These are phyloP conservation scores for Embiotoca jacksoni DNA, from an alignment of 2,113 vertebrate species.

Conservation along the genomic window DNA sequence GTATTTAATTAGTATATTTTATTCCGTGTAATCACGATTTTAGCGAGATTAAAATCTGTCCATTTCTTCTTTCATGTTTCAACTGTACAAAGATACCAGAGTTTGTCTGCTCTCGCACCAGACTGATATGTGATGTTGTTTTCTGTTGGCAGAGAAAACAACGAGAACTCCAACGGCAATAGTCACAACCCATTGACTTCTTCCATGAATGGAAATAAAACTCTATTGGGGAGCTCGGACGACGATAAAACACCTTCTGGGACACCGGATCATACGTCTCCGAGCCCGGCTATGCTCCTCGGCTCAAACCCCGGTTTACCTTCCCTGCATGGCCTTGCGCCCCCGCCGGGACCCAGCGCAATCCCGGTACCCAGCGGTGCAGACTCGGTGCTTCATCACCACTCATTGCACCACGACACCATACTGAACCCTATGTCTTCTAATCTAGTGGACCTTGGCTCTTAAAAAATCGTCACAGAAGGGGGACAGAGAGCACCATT, in stretches of 20 bases:
- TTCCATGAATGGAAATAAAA: constrained; percentile 97
- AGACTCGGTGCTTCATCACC: constrained; percentile 95
- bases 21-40: background rate
- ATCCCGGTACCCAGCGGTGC: constrained; percentile 91
- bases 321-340: constrained; percentile 93
- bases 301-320: constrained; percentile 90
- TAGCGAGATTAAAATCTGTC: background rate
- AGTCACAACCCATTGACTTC: constrained; percentile 94
- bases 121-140: constrained; percentile 23
- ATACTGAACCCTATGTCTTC: constrained; percentile 99
- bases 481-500: constrained; percentile 27
- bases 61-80: background rate
- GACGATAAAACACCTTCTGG: constrained; percentile 98
- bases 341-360: constrained; percentile 96
- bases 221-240: constrained; percentile 97
- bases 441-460: constrained; percentile 97
- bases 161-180: constrained; percentile 97
- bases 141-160: constrained; percentile 93
- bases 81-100: too few species aligned
- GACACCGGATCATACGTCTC: constrained; percentile 95
- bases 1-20: background rate
- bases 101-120: background rate
- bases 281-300: constrained; percentile 94
- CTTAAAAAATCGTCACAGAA: constrained; percentile 86
- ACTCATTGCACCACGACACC: constrained; percentile 97